Evolutionary conservation across 2,113 vertebrate genomes (phyloP).

Genomic region (Glareola pratincola): DNA sequence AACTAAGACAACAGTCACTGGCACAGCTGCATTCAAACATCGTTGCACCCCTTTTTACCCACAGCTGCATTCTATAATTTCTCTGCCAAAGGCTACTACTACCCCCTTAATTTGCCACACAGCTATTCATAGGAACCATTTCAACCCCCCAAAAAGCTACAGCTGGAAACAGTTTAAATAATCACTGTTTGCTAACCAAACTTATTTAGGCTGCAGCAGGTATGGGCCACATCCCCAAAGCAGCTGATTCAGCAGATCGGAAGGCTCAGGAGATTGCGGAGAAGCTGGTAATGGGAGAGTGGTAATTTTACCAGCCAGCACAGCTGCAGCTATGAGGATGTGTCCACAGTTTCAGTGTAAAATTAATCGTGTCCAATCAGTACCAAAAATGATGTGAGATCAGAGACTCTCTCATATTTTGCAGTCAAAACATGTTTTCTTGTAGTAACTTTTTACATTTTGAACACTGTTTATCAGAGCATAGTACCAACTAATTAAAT

Average conservation of each 20-base stretch:
- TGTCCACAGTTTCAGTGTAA: background rate
- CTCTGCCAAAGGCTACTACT: background rate
- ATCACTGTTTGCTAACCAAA: background rate
- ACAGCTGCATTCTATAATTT: background rate
- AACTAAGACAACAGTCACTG: background rate
- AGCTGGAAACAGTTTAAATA: background rate
- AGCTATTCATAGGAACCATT: background rate
- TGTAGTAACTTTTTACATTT: background rate
- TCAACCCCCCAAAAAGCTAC: background rate
- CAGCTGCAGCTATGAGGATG: slow-evolving; percentile 11
- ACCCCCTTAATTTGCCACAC: background rate
- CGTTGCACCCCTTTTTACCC: background rate
- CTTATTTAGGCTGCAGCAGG: background rate
- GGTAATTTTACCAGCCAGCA: background rate
- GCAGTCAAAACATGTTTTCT: slow-evolving; percentile 48
- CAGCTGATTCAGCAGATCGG: background rate
- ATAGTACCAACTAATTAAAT: background rate
- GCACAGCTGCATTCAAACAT: background rate
- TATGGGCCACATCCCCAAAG: background rate
- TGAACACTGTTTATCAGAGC: slow-evolving; percentile 4
- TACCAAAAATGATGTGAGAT: slow-evolving; percentile 20
- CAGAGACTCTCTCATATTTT: slow-evolving; percentile 20
- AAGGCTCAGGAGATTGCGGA: background rate
- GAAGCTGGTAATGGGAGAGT: background rate
- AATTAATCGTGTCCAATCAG: background rate